A percentile compares a stretch with the other conserved stretches of the same genome.
Conservation (phyloP, 2,113 vertebrate species). For the Eulemur macaco region DNA sequence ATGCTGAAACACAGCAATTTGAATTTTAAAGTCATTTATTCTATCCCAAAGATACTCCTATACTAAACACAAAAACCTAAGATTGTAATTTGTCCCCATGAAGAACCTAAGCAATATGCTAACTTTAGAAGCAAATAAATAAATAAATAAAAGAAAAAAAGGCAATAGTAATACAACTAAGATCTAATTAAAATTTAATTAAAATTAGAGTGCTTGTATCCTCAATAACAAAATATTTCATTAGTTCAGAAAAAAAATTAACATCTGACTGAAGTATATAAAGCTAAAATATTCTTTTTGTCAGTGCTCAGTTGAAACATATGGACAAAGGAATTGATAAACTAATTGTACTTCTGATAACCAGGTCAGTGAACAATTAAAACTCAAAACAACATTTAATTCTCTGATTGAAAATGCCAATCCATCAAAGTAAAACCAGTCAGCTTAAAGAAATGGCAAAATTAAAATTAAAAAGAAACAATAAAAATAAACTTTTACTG, state of each 20-base stretch:
- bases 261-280: not conserved
- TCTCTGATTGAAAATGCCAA: not conserved
- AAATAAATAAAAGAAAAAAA: not conserved
- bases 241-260: not conserved
- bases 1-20: not conserved
- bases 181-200: not conserved
- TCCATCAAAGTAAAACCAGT: not conserved
- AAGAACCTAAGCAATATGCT: not conserved
- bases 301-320: not conserved
- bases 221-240: conserved; percentile 6
- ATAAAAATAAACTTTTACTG: not conserved
- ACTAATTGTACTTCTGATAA: not conserved
- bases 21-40: not conserved
- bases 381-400: not conserved
- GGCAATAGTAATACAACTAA: not conserved
- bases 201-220: not conserved
- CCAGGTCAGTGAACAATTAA: not conserved
- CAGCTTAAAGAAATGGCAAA: not conserved
- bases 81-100: not conserved
- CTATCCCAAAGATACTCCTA: not conserved
- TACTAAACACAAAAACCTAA: not conserved
- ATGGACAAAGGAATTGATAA: not conserved
- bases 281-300: not conserved
- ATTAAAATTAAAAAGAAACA: not conserved
- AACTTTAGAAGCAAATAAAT: not conserved